Evolutionary conservation across 2,888 invertebrate genomes (phyloP), one percentile per base, ranked within the genome.

Genomic region (Euspilapteryx auroguttella): DNA sequence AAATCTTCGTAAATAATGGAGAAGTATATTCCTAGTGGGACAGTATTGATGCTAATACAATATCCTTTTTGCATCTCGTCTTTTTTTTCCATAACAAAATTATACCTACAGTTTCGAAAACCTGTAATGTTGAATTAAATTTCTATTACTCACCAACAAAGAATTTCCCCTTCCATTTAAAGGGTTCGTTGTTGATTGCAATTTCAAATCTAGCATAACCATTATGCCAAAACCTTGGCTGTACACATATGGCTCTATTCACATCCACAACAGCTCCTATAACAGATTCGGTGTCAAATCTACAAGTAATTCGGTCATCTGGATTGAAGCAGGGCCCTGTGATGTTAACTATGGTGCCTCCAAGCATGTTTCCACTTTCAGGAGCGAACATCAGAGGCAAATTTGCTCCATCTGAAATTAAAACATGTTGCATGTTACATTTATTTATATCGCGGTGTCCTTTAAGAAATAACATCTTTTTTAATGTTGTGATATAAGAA

Each of bases 321-420:
- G 81, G 81, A 38, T 85, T 79, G 53, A 97, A 92, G 55, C 98
- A 98, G 2, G 96, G 95, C 0, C 97, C 98, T 0, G 97, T 95
- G 32, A 98, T 90, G 52, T 97, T 96, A 21, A 98, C 93, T 29
- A 96, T 85, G 0, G 94, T 92, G 2, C 98, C 98, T 3, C 98
- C 98, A 38, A 97, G 78, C 97, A 98, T 97, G 55, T 93, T 94
- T 3, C 95, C 97, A 49, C 92, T 93, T 58, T 96, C 94, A 0
- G 96, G 96, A 0, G 95, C 94, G 46, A 94, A 94, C 42, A 89
- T 84, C 29, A 94, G 58, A 0, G 88, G 87, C 32, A 94, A 79
- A 54, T 88, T 83, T 0, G 90, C 85, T 11, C 87, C 89, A 45
- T 89, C 92, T 91, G 39, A 20, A 35, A 39, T 17, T n/a, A n/a